Base-by-base conservation (phyloP, 2,888 invertebrate genomes). In the Elegia similella region DNA sequence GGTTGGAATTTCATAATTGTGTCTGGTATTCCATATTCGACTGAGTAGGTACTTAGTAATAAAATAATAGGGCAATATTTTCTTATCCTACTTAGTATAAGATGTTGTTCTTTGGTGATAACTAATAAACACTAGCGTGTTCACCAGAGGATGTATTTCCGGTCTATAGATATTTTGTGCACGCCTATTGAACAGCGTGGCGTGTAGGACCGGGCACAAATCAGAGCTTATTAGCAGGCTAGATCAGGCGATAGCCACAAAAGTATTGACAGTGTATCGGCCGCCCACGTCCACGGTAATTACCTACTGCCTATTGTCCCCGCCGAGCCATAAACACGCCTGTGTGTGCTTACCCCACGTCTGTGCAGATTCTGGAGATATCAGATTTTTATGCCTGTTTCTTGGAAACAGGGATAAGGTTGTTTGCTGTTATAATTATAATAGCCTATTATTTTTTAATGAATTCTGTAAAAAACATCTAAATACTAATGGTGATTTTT, bases 161-260 rank as follows among this genome's bases (percentile, higher is more conserved):
- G 34, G 2, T 6, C 12, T 38, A 12, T 38, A 2, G 12, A 8
- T 38, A 3, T 38, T 38, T 10, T 38, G n/a, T n/a, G 12, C 38
- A 12, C 12, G n/a, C 10, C 38, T 38, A 38, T 38, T 38, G 38
- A 38, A 38, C 38, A 12, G 38, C 38, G 34, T 52, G 55, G 44
- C 46, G 44, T 16, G 32, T 38, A 55, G 17, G 56, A 59, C 61
- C 60, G 60, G 54, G 34, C 72, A 73, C 73, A 76, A 76, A 78
- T 76, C 75, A 69, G 62, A 52, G 68, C 73, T 78, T 80, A 80
- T 80, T 81, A 82, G 76, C 61, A 69, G 66, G 67, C 64, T 62
- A 77, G 82, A 82, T 82, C 62, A 63, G 56, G 53, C 70, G 81
- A 82, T 83, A 84, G 76, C 74, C 66, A 46, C 65, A 67, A 61